Base-by-base conservation (phyloP, 2,113 vertebrate genomes). In the Gobius niger region DNA sequence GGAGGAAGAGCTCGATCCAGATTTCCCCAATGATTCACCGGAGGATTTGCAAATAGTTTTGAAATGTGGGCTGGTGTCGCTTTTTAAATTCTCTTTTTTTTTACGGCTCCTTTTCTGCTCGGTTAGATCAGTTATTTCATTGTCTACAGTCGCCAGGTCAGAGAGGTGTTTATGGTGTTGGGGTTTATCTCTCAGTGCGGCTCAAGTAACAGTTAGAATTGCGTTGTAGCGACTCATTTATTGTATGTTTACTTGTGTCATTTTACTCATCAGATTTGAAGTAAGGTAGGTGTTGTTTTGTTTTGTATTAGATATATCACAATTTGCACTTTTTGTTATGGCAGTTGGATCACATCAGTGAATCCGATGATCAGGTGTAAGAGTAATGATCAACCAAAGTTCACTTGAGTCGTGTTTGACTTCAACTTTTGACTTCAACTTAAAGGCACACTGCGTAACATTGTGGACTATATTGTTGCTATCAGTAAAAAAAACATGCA, bases 181-280 rank as follows among this genome's bases (percentile, higher is more conserved):
- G 76, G 68, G 74, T 88, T 88, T 72, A 85, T 75, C 78, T 73
- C 65, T 84, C 75, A 67, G 75, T 83, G 80, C 83, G 86, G 83
- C 85, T 86, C 81, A 85, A 85, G 81, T 72, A 70, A 73, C 80
- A 73, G 68, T 82, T 76, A 70, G 83, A 34, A 34, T 34, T 34
- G 24, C 1, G 24, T 34, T 34, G 24, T 4, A 34, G 5, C 2
- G 5, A 34, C 24, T 34, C 24, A 34, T 34, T 34, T 34, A 34
- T 0, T 34, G 24, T 34, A 34, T 34, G 24, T 34, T 34, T 34
- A 34, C 24, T 3, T 34, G 24, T 34, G 24, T 34, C 24, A 4
- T 34, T 34, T 34, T 34, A 34, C 24, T 34, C 24, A 4, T 34
- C 24, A 34, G 24, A 34, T 34, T 34, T 34, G 24, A 34, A 34